Base-by-base conservation (phyloP, 2,797 vertebrate genomes). In the Capromys pilorides region DNA sequence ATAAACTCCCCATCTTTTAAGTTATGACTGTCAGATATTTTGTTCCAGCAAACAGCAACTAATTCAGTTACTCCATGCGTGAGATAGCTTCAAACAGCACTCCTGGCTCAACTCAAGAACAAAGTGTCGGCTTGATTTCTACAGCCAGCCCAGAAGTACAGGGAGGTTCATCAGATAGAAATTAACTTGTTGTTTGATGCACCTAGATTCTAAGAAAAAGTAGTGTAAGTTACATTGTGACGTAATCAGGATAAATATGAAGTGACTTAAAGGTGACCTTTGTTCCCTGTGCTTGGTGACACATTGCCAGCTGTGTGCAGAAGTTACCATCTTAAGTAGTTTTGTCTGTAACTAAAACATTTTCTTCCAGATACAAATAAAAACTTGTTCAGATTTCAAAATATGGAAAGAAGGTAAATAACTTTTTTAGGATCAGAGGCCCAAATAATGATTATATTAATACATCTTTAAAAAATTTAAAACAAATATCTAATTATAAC, bases 1-100 rank as follows among this genome's bases (percentile, higher is more conserved):
- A 51, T 66, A 66, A 54, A 54, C 51, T 54, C 14, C 51, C 51
- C 51, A 54, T 54, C 51, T 54, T 54, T 54, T 54, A 16, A 66
- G 33, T 66, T 79, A 2, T 54, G 19, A 79, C 31, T 49, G 6
- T 33, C 18, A 54, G 31, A 33, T 54, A 79, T 2, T 21, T 54
- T 33, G 31, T 79, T 18, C 49, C 64, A 66, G 64, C 5, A 33
- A 66, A 14, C 3, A 57, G 69, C 24, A 64, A 64, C 62, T 28
- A 2, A 7, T 26, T 71, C 16, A 49, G 41, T 9, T 1, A 36
- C 0, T n/a, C 2, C 0, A 36, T 81, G 5, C 2, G 57, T 22
- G n/a, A 16, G 8, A 66, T 4, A 26, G 12, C 59, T 5, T 78
- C 31, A 62, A 26, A 6, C 61, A 39, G 8, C 33, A 54, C 31